A percentile compares a stretch with the other conserved stretches of the same genome.
Evolutionary conservation across 2,888 invertebrate species (phyloP).

Genomic region (Rosalia funebris): DNA sequence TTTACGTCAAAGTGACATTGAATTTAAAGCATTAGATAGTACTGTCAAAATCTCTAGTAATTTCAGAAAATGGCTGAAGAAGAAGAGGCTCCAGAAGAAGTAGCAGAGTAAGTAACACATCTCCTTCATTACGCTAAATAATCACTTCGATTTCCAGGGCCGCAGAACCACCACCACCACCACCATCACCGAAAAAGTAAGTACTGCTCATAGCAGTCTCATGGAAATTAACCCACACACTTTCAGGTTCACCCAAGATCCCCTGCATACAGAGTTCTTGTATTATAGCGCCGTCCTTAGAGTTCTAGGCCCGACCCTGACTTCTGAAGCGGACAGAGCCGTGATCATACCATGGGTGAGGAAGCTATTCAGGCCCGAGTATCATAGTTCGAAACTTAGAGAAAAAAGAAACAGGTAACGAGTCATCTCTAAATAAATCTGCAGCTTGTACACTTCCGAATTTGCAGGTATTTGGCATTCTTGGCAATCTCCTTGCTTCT

Average conservation of each 20-base stretch:
- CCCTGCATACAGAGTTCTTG: conserved; percentile 65
- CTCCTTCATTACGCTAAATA: background rate
- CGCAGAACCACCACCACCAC: background rate
- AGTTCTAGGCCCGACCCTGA: conserved; percentile 61
- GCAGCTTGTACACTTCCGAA: background rate
- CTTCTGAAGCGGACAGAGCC: conserved; percentile 57
- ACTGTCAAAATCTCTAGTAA: background rate
- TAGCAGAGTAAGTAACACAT: background rate
- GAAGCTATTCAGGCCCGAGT: conserved; percentile 66
- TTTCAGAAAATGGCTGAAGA: conserved; percentile 15
- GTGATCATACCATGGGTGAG: conserved; percentile 63
- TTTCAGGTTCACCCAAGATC: conserved; percentile 51
- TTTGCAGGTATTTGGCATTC: conserved; percentile 60
- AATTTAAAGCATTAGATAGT: too few species aligned
- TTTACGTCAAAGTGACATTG: too few species aligned
- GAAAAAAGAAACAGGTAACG: conserved; percentile 64
- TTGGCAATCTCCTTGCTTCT: conserved; percentile 62
- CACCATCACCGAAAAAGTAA: conserved; percentile 3
- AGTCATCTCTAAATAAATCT: too few species aligned
- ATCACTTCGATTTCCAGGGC: background rate
- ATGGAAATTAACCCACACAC: background rate
- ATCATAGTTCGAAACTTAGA: conserved; percentile 62
- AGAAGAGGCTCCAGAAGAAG: conserved; percentile 21
- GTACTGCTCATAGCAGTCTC: background rate
- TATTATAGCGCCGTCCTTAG: conserved; percentile 65